Evolutionary conservation across 2,888 invertebrate genomes (phyloP).

Genomic region (Epinotia ramella): DNA sequence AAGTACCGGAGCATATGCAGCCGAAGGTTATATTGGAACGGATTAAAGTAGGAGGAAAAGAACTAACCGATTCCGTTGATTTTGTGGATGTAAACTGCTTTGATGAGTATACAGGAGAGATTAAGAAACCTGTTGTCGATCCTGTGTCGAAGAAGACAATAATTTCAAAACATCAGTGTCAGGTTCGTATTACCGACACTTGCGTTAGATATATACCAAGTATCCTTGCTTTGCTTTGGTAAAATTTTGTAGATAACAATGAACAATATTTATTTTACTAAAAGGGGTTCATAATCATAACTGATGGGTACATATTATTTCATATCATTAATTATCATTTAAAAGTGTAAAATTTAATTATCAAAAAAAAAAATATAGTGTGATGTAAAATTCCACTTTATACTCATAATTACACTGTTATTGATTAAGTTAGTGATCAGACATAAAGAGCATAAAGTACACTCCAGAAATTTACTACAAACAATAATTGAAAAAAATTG

Average conservation of each 20-base stretch:
- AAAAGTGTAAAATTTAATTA: too few relatives aligned
- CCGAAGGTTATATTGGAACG: slow-evolving; percentile 63
- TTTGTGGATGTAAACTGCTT: slow-evolving; percentile 49
- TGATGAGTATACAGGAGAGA: slow-evolving; percentile 47
- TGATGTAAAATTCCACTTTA: neutral
- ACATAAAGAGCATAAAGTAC: neutral
- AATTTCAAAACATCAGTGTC: slow-evolving; percentile 67
- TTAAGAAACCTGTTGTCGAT: slow-evolving; percentile 62
- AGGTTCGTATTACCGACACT: slow-evolving; percentile 59
- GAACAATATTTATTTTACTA: neutral
- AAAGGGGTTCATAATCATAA: neutral
- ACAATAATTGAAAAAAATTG: too few relatives aligned
- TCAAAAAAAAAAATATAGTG: too few relatives aligned
- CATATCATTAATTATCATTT: neutral
- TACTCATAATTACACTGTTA: neutral
- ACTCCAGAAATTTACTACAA: neutral
- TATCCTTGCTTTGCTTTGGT: slow-evolving; percentile 8
- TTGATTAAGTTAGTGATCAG: neutral
- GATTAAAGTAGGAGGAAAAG: slow-evolving; percentile 52
- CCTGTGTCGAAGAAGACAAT: slow-evolving; percentile 67
- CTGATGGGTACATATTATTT: neutral
- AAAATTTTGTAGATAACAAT: neutral
- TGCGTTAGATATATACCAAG: slow-evolving; percentile 3
- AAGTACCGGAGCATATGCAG: slow-evolving; percentile 62
- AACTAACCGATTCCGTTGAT: slow-evolving; percentile 28